Evolutionary conservation across 2,113 vertebrate species (phyloP).

Genomic region (Percopsis transmontana): DNA sequence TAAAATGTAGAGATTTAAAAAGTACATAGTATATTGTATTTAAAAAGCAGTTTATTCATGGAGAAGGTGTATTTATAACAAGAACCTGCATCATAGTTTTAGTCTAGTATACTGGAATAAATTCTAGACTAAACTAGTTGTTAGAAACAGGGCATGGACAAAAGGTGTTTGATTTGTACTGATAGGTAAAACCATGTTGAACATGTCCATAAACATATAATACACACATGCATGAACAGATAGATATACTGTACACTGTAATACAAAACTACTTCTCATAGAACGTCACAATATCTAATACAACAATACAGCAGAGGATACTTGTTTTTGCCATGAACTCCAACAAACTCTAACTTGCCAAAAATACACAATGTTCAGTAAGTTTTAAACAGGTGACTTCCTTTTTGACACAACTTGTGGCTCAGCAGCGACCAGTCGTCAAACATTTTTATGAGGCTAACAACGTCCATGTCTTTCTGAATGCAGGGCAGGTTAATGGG

Average conservation of each 20-base stretch:
- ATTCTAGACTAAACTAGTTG: too few relatives aligned
- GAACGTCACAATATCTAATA: not conserved
- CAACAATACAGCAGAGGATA: not conserved
- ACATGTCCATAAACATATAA: not conserved
- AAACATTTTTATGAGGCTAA: constrained; percentile 10
- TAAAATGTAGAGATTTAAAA: too few relatives aligned
- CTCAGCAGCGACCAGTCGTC: not conserved
- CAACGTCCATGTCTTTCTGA: constrained; percentile 9
- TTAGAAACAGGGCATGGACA: too few relatives aligned
- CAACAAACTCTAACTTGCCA: too few relatives aligned
- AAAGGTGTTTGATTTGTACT: too few relatives aligned
- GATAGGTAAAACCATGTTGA: too few relatives aligned
- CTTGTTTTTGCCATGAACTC: not conserved
- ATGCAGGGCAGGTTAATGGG: constrained; percentile 5
- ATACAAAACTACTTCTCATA: not conserved
- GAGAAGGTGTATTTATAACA: too few relatives aligned
- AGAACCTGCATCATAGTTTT: too few relatives aligned
- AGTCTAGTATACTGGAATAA: too few relatives aligned
- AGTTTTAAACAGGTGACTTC: not conserved
- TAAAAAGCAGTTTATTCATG: too few relatives aligned
- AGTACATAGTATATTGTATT: too few relatives aligned
- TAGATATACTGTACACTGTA: not conserved
- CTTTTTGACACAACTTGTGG: not conserved
- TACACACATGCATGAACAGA: not conserved
- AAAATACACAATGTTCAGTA: too few relatives aligned